phyloP scores from a whole-genome alignment of 2,113 vertebrate genomes.

The Pterophyllum scalare region DNA sequence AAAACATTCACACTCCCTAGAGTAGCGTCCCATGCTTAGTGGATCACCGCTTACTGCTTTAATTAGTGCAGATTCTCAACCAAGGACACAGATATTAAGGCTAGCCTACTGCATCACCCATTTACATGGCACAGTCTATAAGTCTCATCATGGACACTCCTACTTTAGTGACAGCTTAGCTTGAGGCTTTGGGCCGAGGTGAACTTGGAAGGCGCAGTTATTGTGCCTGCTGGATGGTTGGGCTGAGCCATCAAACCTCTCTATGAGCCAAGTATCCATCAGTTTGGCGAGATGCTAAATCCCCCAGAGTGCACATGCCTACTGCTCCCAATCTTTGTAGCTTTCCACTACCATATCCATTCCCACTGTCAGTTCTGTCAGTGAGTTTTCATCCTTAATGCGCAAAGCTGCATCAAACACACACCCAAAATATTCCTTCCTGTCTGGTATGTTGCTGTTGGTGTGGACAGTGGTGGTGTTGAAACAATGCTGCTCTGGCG shows the following conservation, averaged over 20 bases:
- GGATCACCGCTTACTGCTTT: neutral
- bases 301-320: slow-evolving; percentile 21
- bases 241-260: slow-evolving; percentile 62
- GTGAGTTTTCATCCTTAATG: slow-evolving; percentile 23
- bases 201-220: slow-evolving; percentile 34
- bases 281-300: slow-evolving; percentile 60
- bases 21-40: neutral
- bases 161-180: slow-evolving; percentile 24
- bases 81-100: neutral
- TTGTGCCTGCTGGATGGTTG: slow-evolving; percentile 54
- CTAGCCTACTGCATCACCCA: neutral
- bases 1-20: neutral
- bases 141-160: slow-evolving; percentile 16
- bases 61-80: neutral
- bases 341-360: slow-evolving; percentile 51
- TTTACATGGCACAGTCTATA: slow-evolving; percentile 6
- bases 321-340: slow-evolving; percentile 43
- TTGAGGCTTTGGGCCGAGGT: slow-evolving; percentile 30
- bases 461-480: neutral
- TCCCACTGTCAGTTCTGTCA: slow-evolving; percentile 23
- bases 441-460: neutral
- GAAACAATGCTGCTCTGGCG: slow-evolving; percentile 10
- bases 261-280: slow-evolving; percentile 62
- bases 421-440: neutral
- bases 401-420: slow-evolving; percentile 15